These are phyloP conservation scores for Xiphophorus maculatus DNA, from an alignment of 2,113 vertebrate species.

Conservation along the genomic window DNA sequence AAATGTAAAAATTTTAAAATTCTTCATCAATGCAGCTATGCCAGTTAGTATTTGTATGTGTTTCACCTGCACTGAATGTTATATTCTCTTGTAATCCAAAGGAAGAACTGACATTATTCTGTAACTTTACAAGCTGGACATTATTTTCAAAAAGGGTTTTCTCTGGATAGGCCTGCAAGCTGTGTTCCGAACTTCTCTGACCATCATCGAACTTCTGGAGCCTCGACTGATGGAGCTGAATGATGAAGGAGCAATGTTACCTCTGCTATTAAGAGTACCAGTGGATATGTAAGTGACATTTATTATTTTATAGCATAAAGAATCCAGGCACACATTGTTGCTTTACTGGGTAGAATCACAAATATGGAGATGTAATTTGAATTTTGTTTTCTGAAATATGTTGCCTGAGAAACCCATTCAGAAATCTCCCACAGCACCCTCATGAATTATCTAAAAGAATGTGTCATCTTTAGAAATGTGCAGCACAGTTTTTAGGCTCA, in stretches of 20 bases:
- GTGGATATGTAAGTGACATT: conserved; percentile 71
- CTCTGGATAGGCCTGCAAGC: conserved; percentile 69
- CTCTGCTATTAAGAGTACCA: conserved; percentile 77
- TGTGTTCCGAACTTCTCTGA: conserved; percentile 72
- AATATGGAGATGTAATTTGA: not conserved
- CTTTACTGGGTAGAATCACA: not conserved
- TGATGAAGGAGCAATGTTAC: conserved; percentile 72
- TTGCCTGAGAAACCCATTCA: not conserved
- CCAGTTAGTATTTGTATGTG: not conserved
- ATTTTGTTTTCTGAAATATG: not conserved
- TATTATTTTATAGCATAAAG: too few species aligned
- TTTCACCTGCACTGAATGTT: not conserved
- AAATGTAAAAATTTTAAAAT: too few species aligned
- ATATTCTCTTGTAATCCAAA: too few species aligned
- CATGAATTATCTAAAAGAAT: not conserved
- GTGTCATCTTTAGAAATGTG: conserved; percentile 17
- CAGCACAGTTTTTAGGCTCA: conserved; percentile 12
- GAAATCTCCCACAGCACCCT: conserved; percentile 21
- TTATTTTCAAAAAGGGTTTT: not conserved
- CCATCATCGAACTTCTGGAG: conserved; percentile 77
- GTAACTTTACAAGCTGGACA: too few species aligned
- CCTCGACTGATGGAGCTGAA: conserved; percentile 70
- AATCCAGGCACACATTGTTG: not conserved
- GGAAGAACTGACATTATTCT: too few species aligned
- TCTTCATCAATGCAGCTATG: not conserved